Conservation (phyloP, 1,140 invertebrate species). For the Cherax quadricarinatus region DNA sequence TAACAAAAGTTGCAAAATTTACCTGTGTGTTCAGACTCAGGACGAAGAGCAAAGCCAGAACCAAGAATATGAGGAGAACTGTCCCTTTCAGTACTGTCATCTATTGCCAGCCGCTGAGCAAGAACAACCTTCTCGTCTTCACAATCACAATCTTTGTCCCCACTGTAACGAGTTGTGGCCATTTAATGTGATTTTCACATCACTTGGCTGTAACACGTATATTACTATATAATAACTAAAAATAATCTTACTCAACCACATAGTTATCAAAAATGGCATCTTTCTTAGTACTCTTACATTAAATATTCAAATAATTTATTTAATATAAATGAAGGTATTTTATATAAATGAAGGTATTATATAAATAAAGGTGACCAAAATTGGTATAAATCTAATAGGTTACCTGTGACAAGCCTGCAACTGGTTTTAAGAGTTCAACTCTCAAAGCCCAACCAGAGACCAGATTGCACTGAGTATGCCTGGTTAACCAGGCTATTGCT, state of each 20-base stretch:
- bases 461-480: too few relatives aligned
- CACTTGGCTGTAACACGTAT: not conserved
- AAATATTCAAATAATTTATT: too few relatives aligned
- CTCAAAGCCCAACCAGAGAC: not conserved
- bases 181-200: not conserved
- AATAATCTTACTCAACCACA: not conserved
- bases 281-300: too few relatives aligned
- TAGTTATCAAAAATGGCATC: too few relatives aligned
- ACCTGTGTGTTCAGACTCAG: constrained; percentile 43
- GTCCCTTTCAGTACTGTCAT: constrained; percentile 33
- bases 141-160: constrained; percentile 58
- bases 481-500: not conserved
- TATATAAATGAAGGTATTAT: too few relatives aligned
- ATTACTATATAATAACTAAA: not conserved
- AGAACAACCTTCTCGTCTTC: constrained; percentile 58
- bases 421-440: too few relatives aligned
- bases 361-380: too few relatives aligned
- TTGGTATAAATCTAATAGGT: too few relatives aligned
- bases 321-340: too few relatives aligned
- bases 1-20: not conserved
- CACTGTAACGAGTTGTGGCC: constrained; percentile 23
- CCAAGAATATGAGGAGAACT: constrained; percentile 23
- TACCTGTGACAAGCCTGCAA: too few relatives aligned
- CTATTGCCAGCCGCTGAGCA: constrained; percentile 35
- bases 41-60: constrained; percentile 35